Evolutionary conservation across 2,113 vertebrate genomes (phyloP).

Genomic region (Marcusenius ussheri): DNA sequence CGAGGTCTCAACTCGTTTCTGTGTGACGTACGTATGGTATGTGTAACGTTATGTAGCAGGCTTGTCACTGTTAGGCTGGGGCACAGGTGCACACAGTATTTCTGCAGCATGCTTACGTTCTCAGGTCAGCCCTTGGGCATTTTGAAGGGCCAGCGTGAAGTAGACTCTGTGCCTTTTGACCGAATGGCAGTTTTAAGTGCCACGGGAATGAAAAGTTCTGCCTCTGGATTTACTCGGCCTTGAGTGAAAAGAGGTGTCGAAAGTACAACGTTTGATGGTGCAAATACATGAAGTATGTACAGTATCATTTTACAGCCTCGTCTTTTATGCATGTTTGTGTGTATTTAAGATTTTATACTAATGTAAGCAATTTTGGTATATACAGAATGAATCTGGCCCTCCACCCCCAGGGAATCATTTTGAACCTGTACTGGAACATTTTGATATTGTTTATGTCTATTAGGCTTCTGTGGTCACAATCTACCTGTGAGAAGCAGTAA

Average conservation of each 20-base stretch:
- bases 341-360: slow-evolving; percentile 2
- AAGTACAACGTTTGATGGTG: not conserved
- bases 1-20: not conserved
- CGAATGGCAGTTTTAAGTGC: not conserved
- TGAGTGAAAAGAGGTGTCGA: not conserved
- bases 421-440: not conserved
- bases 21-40: not conserved
- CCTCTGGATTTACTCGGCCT: not conserved
- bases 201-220: not conserved
- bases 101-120: not conserved
- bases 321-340: not conserved
- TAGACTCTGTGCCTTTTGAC: not conserved
- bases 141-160: not conserved
- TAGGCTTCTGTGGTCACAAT: not conserved
- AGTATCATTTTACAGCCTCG: not conserved
- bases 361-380: not conserved
- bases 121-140: not conserved
- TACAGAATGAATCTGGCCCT: not conserved
- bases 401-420: not conserved
- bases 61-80: not conserved
- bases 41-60: not conserved
- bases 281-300: not conserved
- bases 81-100: not conserved
- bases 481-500: not conserved
- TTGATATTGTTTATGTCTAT: not conserved